Base-by-base conservation (phyloP, 2,113 vertebrate species). In the Piprites chloris region DNA sequence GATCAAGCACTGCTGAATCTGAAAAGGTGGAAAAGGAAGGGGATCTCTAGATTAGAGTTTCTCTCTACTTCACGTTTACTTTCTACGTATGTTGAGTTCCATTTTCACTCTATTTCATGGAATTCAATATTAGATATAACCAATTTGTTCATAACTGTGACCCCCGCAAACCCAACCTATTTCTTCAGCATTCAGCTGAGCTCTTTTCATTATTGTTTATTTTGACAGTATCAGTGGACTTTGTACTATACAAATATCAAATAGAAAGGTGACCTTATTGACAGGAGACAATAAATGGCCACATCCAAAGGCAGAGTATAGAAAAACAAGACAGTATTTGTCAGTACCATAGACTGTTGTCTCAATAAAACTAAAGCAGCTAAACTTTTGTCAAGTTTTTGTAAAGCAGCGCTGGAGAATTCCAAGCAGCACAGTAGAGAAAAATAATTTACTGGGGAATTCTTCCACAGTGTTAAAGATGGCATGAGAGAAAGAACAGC, bases 11-110 rank as follows among this genome's bases (percentile, higher is more conserved):
- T 94, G 55, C 69, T 92, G 91, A 90, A 85, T 95, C 90, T 93
- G 86, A 63, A 96, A 96, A 92, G 85, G 55, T 71, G 76, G 89
- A 95, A 95, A 89, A 96, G 68, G 83, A 88, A 95, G 46, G 89
- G 32, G 33, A 86, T 71, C 76, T 81, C 46, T 59, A 77, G 33
- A 76, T 86, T 20, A 90, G 37, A 46, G 50, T 84, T 88, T 74
- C 63, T 58, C 59, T 90, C 59, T 84, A 50, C 14, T 93, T 66
- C 41, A 71, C 0, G 2, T 55, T 89, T 77, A 59, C 16, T 67
- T 90, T 67, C 39, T 50, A 72, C 22, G 28, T 30, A 86, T 6
- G 7, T 46, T 0, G 1, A 65, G 32, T 41, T 82, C 16, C 16
- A 46, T 87, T 89, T 79, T 69, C 3, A 2, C 41, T 46, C 12